Evolutionary conservation across 2,888 invertebrate species (phyloP).

Genomic region (Hydroisotoma schaefferi): DNA sequence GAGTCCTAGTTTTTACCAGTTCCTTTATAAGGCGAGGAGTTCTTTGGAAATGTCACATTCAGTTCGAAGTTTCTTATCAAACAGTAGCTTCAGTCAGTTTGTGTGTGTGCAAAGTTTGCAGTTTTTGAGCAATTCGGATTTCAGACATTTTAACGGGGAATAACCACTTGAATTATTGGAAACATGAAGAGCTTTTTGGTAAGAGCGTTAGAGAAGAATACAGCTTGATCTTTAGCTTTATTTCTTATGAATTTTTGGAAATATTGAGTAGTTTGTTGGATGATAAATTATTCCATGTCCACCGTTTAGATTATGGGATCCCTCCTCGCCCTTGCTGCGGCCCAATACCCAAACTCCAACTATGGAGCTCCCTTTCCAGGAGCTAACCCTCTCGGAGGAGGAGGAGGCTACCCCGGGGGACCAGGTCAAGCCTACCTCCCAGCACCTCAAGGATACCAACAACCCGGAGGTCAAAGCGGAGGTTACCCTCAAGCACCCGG

Average conservation of each 20-base stretch:
- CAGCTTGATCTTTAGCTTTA: neutral
- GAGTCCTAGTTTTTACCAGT: too few relatives aligned
- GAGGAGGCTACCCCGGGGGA: conserved; percentile 1
- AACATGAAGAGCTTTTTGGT: conserved; percentile 7
- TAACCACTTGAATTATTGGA: too few relatives aligned
- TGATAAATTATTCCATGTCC: neutral
- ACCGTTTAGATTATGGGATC: neutral
- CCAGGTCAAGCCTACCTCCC: neutral
- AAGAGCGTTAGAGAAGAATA: neutral
- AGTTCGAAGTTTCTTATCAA: neutral
- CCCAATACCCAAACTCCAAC: conserved; percentile 22
- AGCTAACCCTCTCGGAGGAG: neutral
- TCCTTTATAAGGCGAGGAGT: conserved; percentile 10
- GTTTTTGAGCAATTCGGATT: too few relatives aligned
- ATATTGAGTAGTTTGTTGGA: neutral
- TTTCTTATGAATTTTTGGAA: neutral
- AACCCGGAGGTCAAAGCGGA: neutral
- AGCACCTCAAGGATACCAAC: conserved; percentile 7
- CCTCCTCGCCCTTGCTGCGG: neutral
- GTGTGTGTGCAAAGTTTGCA: neutral
- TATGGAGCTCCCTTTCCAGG: conserved; percentile 14
- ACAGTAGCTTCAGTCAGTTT: neutral
- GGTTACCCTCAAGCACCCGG: conserved; percentile 14
- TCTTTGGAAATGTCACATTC: conserved; percentile 8
- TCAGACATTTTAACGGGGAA: too few relatives aligned